Evolutionary conservation across 2,888 invertebrate genomes (phyloP), one percentile per base, ranked within the genome.

Genomic region (Dione vanillae): DNA sequence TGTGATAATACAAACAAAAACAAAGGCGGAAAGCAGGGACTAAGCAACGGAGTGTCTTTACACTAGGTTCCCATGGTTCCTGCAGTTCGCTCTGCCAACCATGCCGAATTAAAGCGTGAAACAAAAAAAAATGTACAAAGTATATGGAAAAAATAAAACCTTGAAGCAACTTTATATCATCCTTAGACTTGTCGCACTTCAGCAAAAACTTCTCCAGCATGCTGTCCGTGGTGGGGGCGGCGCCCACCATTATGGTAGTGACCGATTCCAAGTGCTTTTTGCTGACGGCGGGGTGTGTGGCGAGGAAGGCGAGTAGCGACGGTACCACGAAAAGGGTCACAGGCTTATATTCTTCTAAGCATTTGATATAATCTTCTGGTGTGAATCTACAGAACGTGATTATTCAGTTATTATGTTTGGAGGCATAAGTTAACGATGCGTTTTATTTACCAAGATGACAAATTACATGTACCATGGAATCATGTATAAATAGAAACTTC

Each of bases 271-370:
- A 85, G 79, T 96, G 96, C 69, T 95, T 95, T 75, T 94, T 94
- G 64, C 94, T 94, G 8, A 97, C 95, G 41, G 94, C 86, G 0
- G 96, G 96, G 84, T 96, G 96, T 19, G 96, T 95, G 0, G 96
- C 96, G 70, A 97, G 84, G 86, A 97, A 97, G 2, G 96, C 91
- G 19, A 97, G 87, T 9, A 97, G 89, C 0, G 97, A 97, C 0
- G 97, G 97, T 1, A 97, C 97, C 2, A 96, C 94, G 80, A 96
- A 96, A 27, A 96, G 80, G 1, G 94, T 91, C 0, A 94, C 94
- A 0, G 96, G 96, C 80, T 94, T 88, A 82, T 95, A 95, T 76
- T 95, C 93, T 14, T 89, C 85, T 40, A 96, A 82, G 67, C 95
- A 95, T 78, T 94, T 94, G 3, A 97, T 88, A 84, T 96, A 97